Evolutionary conservation across 2,797 vertebrate genomes (phyloP), one percentile per base, ranked within the genome.

Genomic region (Calcarius lapponicus): DNA sequence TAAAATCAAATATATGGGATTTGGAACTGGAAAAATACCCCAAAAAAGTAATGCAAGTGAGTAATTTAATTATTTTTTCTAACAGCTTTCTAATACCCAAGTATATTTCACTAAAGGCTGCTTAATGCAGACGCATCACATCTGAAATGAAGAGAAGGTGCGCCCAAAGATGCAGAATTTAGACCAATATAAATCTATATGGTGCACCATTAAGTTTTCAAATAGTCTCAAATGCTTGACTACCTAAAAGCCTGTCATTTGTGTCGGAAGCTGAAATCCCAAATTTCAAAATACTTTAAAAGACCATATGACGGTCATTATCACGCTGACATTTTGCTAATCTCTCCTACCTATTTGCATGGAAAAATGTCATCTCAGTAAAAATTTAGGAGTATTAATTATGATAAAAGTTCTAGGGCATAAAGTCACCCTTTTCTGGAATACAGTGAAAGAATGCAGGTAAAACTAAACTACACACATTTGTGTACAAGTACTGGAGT

Each of bases 11-110:
- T 94, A 92, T 48, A 96, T 79, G 95, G 95, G 84, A 95, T 92
- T 81, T 8, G 85, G 85, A 95, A 98, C 97, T 98, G 97, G 97
- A 97, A 98, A 97, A 97, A 86, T 56, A 96, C 95, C 94, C 80
- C 93, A 92, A 90, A 97, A 97, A 97, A 98, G 94, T 88, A 93
- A 78, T 11, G 60, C 34, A 93, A 94, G 12, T 40, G 34, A 54
- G 86, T 28, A 5, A 25, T 65, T 90, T 66, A 67, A 80, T 67
- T 81, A 1, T 48, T n/a, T 53, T 76, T 86, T 73, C 50, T 20
- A 91, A 21, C 7, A 54, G 32, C 6, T 81, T 57, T 61, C 40
- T 47, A 36, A 66, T 73, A 38, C 36, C 10, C 13, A 22, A 47
- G 29, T 32, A 48, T 38, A 34, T 18, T 50, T 42, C 56, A 31